Evolutionary conservation across 1,140 invertebrate genomes (phyloP), one percentile per base, ranked within the genome.

Genomic region (Homarus americanus): DNA sequence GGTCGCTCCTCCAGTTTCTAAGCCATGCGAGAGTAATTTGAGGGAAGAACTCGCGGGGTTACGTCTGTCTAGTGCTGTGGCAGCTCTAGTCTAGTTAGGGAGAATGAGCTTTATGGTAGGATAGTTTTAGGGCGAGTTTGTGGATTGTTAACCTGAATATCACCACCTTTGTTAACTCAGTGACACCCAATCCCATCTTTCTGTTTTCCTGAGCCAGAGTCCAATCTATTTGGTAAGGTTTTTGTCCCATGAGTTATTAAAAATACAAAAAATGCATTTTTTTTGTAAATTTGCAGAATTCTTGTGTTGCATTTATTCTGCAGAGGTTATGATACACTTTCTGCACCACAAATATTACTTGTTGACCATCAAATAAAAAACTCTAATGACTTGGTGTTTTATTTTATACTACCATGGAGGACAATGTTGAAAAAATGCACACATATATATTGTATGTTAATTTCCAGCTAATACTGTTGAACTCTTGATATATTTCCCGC

Each of bases 21-120:
- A 40, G 40, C 36, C 73, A 58, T 66, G 12, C 3, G 20, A 63
- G 17, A 38, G 1, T 63, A 38, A 32, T 53, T 32, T 24, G 34
- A 32, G 24, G 2, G 20, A 34, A 7, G 10, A 41, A 38, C 83
- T 53, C n/a, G 28, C 69, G n/a, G 41, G n/a, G 17, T 63, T 49
- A 36, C 58, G 32, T 66, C 58, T 78, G 79, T 63, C 44, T 82
- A 82, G 44, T n/a, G 72, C 44, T 58, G 36, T 63, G 86, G 53
- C 86, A 88, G 76, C 53, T 80, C 75, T 80, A 88, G 76, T 79
- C 86, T 82, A 88, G 85, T 80, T 41, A 69, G 53, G 63, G 58
- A 41, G 58, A 88, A 80, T 72, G 58, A 88, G 76, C 86, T 88
- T 79, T 80, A 80, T 80, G 86, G 72, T 88, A 88, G 86, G 78